Evolutionary conservation across 2,113 vertebrate species (phyloP), one percentile per base, ranked within the genome.

Genomic region (Argyrosomus japonicus): DNA sequence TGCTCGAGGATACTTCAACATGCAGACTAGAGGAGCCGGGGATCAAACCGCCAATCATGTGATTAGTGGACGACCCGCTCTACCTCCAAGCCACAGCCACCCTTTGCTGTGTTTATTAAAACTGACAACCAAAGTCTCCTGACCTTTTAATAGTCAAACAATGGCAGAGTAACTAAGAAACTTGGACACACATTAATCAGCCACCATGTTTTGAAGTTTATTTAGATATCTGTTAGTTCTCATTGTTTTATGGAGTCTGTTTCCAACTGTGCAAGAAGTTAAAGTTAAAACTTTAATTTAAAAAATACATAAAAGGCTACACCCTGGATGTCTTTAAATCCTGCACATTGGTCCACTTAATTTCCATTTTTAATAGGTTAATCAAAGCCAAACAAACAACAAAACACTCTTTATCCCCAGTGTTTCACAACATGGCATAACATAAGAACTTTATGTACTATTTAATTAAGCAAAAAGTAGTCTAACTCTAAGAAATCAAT

Each of bases 401-500:
- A 86, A 68, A 88, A 43, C 18, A 36, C 18, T 19, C 60, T 75
- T 5, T 32, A 6, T 76, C 14, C 27, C 29, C 21, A 14, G 29
- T 32, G 18, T 64, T 70, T 54, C 11, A 71, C 47, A 79, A 50
- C 32, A 48, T 9, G 13, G n/a, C 29, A 12, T 14, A 47, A 54
- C 51, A 43, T 15, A 56, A 32, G 9, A 58, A 65, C 6, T 50
- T 72, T 73, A 62, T 63, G 21, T 65, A 50, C 62, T 19, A 51
- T 74, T 80, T 71, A 79, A 86, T 75, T 84, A 67, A 77, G 47
- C 19, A 83, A 80, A 68, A n/a, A n/a, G n/a, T n/a, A n/a, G n/a
- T n/a, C n/a, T n/a, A n/a, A n/a, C n/a, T 76, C 29, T 21, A 14
- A 62, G 7, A 84, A 82, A 81, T 69, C 8, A 60, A n/a, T 83